Percentiles rank a stretch among this genome's conserved stretches.
These are phyloP conservation scores for Cephus pulcher DNA, from an alignment of 2,888 invertebrate genomes.

Conservation along the genomic window DNA sequence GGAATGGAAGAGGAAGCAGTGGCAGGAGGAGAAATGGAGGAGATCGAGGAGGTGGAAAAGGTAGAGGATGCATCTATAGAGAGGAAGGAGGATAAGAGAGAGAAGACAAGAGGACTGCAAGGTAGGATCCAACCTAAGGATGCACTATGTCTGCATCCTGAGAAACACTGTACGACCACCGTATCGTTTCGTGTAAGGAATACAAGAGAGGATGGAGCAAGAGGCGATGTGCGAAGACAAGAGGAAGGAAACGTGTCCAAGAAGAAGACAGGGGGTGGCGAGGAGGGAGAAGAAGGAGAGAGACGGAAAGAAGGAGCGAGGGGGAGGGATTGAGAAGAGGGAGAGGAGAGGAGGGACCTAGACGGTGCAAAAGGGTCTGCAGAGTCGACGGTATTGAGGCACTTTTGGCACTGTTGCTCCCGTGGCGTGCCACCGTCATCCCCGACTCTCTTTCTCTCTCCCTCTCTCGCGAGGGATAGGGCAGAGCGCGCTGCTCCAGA, in stretches of 20 bases:
- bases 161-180: neutral
- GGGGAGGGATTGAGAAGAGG: neutral
- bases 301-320: neutral
- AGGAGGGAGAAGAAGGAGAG: slow-evolving; percentile 15
- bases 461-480: slow-evolving; percentile 16
- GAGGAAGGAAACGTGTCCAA: slow-evolving; percentile 19
- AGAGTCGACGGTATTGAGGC: slow-evolving; percentile 50
- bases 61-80: neutral
- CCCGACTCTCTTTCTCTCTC: slow-evolving; percentile 29
- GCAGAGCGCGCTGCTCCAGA: neutral
- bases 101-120: neutral
- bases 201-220: neutral
- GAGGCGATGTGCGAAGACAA: slow-evolving; percentile 1
- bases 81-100: neutral
- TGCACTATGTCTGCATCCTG: neutral
- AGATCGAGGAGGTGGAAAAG: neutral
- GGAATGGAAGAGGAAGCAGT: neutral
- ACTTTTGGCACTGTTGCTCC: slow-evolving; percentile 55
- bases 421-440: slow-evolving; percentile 44
- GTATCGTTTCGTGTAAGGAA: neutral
- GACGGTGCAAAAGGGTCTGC: slow-evolving; percentile 14
- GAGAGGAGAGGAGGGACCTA: slow-evolving; percentile 14
- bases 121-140: neutral
- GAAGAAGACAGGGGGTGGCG: slow-evolving; percentile 20
- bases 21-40: neutral